Percentiles rank a stretch among this genome's conserved stretches.
phyloP scores from a whole-genome alignment of 2,888 invertebrate genomes.

The Agonopterix alstromeriana region DNA sequence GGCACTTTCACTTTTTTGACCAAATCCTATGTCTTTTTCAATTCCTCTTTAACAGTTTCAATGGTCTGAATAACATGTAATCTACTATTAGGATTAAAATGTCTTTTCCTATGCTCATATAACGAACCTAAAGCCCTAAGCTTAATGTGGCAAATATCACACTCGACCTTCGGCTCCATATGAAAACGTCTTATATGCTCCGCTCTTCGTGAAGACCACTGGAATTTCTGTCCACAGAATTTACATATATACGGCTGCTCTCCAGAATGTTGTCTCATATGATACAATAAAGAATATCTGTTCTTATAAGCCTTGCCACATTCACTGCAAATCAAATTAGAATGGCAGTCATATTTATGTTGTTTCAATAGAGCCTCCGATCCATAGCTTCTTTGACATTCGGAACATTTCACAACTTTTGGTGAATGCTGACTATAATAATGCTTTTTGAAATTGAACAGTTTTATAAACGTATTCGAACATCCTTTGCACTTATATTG shows the following conservation, averaged over 20 bases:
- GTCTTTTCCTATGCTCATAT: constrained; percentile 6
- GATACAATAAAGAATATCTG: constrained; percentile 7
- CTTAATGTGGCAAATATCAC: constrained; percentile 3
- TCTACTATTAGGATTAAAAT: constrained; percentile 8
- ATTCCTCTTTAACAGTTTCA: background rate
- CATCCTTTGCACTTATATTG: constrained; percentile 7
- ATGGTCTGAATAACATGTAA: background rate
- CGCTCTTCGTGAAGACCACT: constrained; percentile 4
- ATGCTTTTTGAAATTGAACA: constrained; percentile 9
- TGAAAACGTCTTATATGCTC: constrained; percentile 6
- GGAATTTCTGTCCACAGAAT: constrained; percentile 4
- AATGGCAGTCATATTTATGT: constrained; percentile 6
- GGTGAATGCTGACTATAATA: constrained; percentile 7
- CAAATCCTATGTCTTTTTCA: no score
- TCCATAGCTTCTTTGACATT: constrained; percentile 6
- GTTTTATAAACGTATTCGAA: constrained; percentile 1
- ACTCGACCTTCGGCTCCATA: constrained; percentile 5
- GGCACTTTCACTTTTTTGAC: no score
- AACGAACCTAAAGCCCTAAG: constrained; percentile 6
- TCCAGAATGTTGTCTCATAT: constrained; percentile 5
- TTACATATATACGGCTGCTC: constrained; percentile 6
- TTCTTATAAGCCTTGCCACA: constrained; percentile 8
- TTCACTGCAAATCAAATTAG: constrained; percentile 4
- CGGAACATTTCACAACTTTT: constrained; percentile 3
- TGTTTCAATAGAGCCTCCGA: constrained; percentile 8